Conservation (phyloP, 2,113 vertebrate genomes). For the Hemicordylus capensis region DNA sequence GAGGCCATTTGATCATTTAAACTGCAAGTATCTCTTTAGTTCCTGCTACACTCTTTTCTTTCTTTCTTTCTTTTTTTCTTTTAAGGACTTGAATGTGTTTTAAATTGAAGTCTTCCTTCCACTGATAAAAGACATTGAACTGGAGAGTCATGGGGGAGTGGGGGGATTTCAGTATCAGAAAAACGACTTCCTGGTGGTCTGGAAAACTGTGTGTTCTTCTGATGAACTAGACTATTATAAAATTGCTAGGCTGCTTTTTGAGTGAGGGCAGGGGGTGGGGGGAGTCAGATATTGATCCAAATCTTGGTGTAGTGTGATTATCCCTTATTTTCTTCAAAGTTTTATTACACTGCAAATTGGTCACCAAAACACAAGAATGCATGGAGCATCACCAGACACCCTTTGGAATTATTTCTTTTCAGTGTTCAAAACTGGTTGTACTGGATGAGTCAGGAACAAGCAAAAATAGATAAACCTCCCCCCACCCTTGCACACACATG, state of each 20-base stretch:
- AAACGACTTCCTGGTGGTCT: background rate
- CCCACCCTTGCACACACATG: too few relatives aligned
- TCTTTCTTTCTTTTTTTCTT: too few relatives aligned
- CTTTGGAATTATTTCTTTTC: background rate
- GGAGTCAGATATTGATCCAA: conserved; percentile 16
- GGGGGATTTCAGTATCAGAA: background rate
- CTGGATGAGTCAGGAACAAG: background rate
- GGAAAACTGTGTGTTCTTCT: background rate
- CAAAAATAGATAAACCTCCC: background rate
- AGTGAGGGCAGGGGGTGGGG: too few relatives aligned
- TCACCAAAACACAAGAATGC: conserved; percentile 1
- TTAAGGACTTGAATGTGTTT: background rate
- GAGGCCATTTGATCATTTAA: background rate
- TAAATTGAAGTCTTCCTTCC: background rate
- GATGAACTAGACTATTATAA: background rate
- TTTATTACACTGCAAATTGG: background rate
- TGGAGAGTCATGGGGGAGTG: background rate
- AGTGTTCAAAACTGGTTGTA: background rate
- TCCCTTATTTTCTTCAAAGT: background rate
- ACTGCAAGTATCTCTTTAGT: background rate
- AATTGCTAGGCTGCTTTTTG: background rate
- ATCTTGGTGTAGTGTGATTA: background rate
- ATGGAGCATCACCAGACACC: background rate
- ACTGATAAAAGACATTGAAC: background rate
- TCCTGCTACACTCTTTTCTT: background rate